Evolutionary conservation across 2,888 invertebrate species (phyloP).

Genomic region (Meteorus cinctellus): DNA sequence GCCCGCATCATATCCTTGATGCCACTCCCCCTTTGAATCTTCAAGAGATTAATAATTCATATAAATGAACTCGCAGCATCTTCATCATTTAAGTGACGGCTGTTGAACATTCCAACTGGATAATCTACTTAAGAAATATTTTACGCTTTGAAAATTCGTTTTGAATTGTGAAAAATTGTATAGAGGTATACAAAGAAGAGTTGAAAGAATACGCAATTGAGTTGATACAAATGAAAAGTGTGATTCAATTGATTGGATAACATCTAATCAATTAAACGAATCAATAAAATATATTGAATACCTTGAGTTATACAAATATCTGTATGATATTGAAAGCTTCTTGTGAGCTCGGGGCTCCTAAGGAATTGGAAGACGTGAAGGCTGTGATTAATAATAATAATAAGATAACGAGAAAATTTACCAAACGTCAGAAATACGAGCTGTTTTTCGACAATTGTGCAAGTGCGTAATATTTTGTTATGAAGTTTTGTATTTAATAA

Average conservation of each 20-base stretch:
- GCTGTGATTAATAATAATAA: conserved; percentile 27
- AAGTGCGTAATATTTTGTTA: conserved; percentile 54
- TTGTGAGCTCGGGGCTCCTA: conserved; percentile 41
- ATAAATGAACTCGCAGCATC: conserved; percentile 34
- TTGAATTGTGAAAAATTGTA: neutral
- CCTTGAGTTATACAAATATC: conserved; percentile 46
- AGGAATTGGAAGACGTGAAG: conserved; percentile 16
- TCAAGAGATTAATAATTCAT: conserved; percentile 28
- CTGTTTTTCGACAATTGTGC: conserved; percentile 60
- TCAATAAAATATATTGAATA: conserved; percentile 57
- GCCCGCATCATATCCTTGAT: neutral
- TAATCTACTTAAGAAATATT: neutral
- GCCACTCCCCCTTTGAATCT: conserved; percentile 28
- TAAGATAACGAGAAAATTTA: conserved; percentile 39
- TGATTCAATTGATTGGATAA: neutral
- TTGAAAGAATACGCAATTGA: neutral
- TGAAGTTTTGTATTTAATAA: neutral
- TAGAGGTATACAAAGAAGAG: neutral
- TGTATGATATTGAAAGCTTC: conserved; percentile 58
- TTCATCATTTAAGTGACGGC: conserved; percentile 24
- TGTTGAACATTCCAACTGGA: conserved; percentile 22
- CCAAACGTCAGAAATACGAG: conserved; percentile 52
- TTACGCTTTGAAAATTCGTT: neutral
- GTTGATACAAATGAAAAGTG: neutral
- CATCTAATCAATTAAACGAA: conserved; percentile 28